Evolutionary conservation across 2,113 vertebrate genomes (phyloP).

Genomic region (Indri indri): DNA sequence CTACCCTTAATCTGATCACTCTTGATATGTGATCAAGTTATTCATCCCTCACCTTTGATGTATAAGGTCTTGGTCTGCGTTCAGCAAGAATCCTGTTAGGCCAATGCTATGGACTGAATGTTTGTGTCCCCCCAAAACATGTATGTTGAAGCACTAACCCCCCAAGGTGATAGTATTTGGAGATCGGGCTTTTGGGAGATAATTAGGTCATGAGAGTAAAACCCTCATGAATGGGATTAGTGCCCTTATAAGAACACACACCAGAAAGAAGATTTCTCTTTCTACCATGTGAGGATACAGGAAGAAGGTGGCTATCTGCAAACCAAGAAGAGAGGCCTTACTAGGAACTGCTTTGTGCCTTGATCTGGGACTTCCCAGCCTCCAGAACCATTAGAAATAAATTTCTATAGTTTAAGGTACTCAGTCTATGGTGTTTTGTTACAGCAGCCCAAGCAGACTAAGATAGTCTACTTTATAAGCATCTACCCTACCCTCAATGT

Average conservation of each 20-base stretch:
- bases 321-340: not conserved
- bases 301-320: not conserved
- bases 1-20: too few species aligned
- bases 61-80: not conserved
- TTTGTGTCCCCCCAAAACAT: too few species aligned
- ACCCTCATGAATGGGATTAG: not conserved
- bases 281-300: not conserved
- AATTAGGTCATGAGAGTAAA: not conserved
- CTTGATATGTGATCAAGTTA: not conserved
- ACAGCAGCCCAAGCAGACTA: not conserved
- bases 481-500: not conserved
- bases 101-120: not conserved
- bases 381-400: not conserved
- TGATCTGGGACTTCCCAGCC: not conserved
- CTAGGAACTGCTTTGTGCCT: not conserved
- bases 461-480: not conserved
- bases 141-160: not conserved
- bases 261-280: not conserved
- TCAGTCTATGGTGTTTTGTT: not conserved
- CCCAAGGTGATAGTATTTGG: not conserved
- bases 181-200: not conserved
- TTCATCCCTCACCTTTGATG: not conserved
- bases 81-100: not conserved
- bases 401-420: not conserved
- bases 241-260: not conserved